A percentile compares a stretch with the other conserved stretches of the same genome.
phyloP scores from a whole-genome alignment of 1,140 invertebrate species.

The Latrodectus geometricus region DNA sequence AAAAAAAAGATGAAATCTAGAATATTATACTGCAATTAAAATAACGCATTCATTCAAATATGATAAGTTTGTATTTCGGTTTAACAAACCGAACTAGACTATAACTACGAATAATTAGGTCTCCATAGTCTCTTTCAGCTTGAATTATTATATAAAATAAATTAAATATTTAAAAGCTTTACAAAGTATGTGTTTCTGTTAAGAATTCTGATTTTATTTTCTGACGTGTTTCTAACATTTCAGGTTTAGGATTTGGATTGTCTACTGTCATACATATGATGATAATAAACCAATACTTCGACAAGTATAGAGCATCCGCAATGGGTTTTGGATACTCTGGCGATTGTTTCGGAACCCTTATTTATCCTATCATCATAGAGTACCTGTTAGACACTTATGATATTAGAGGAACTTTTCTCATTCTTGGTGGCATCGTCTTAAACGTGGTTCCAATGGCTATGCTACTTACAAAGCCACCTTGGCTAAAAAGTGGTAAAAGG shows the following conservation, averaged over 20 bases:
- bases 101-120: too few species aligned
- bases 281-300: slow-evolving; percentile 65
- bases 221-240: not conserved
- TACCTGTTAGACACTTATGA: slow-evolving; percentile 59
- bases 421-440: slow-evolving; percentile 83
- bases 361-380: slow-evolving; percentile 67
- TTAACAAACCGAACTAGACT: too few species aligned
- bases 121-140: too few species aligned
- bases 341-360: slow-evolving; percentile 67
- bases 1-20: too few species aligned
- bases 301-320: slow-evolving; percentile 66
- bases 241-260: slow-evolving; percentile 67
- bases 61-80: too few species aligned
- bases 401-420: slow-evolving; percentile 71
- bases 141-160: too few species aligned
- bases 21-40: too few species aligned
- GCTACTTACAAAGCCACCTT: slow-evolving; percentile 76
- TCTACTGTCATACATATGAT: slow-evolving; percentile 66
- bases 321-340: slow-evolving; percentile 68
- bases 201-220: too few species aligned
- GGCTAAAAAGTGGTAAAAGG: slow-evolving; percentile 5
- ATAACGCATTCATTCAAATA: too few species aligned
- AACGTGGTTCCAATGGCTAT: slow-evolving; percentile 85
- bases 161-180: too few species aligned
- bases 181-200: too few species aligned